Conservation (phyloP, 35 echinoderm and acorn worm genomes). For the Ptychodera flava region DNA sequence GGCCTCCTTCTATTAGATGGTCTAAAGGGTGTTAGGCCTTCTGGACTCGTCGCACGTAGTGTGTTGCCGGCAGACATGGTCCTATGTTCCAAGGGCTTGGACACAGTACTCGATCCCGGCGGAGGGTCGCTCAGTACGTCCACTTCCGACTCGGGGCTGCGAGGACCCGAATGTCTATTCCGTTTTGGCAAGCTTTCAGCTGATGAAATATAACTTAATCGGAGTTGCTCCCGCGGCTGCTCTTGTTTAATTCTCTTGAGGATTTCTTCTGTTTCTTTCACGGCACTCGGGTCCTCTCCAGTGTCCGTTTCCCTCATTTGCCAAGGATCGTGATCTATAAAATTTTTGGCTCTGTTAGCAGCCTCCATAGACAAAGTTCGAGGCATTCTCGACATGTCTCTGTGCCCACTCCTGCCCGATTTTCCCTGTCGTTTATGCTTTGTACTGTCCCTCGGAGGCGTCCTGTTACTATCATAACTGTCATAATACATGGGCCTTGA, state of each 20-base stretch:
- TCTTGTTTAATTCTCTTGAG: neutral
- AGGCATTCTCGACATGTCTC: neutral
- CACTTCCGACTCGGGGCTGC: neutral
- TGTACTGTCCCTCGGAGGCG: neutral
- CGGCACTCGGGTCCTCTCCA: neutral
- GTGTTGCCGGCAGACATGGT: neutral
- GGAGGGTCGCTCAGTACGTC: neutral
- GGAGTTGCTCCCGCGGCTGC: neutral
- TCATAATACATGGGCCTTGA: neutral
- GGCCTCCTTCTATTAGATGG: neutral
- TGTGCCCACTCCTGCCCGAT: neutral
- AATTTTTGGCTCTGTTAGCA: neutral
- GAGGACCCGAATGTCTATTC: neutral
- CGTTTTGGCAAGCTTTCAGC: neutral
- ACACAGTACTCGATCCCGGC: neutral
- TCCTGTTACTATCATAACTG: neutral
- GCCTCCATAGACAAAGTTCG: neutral
- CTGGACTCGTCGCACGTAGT: neutral
- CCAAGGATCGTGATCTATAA: neutral
- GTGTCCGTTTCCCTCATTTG: neutral
- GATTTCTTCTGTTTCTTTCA: neutral
- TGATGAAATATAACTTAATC: neutral
- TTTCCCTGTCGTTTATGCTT: neutral
- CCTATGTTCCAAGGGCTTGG: neutral
- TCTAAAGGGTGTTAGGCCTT: neutral